Evolutionary conservation across 2,113 vertebrate genomes (phyloP).

Genomic region (Pachycephala philippinensis): DNA sequence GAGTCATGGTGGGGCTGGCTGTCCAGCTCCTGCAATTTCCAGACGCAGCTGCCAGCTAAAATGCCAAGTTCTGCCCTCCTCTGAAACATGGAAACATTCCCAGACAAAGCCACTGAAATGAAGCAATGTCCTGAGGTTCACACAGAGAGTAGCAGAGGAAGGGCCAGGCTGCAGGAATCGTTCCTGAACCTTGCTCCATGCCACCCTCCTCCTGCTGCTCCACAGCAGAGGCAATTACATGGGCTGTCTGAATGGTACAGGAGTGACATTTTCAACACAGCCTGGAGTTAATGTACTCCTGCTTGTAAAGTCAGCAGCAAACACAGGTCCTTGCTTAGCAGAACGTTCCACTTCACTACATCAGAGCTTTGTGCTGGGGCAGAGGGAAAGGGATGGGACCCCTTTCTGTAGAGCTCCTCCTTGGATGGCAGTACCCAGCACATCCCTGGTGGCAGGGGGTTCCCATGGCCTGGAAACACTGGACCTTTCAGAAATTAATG

Average conservation of each 20-base stretch:
- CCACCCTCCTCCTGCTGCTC: neutral
- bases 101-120: neutral
- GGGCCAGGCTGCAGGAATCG: neutral
- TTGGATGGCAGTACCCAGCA: neutral
- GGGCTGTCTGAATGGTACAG: neutral
- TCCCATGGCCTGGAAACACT: neutral
- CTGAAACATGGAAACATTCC: neutral
- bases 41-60: neutral
- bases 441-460: neutral
- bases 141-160: neutral
- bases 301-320: neutral
- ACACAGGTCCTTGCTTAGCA: neutral
- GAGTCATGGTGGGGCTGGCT: accelerated
- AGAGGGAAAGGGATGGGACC: neutral
- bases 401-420: neutral
- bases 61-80: neutral
- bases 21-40: neutral
- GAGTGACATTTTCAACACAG: neutral
- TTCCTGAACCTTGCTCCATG: neutral
- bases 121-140: neutral
- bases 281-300: neutral
- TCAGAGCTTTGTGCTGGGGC: neutral
- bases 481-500: neutral
- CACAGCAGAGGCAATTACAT: neutral
- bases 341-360: neutral